Conservation (phyloP, 2,113 vertebrate species). For the Psettodes erumei region DNA sequence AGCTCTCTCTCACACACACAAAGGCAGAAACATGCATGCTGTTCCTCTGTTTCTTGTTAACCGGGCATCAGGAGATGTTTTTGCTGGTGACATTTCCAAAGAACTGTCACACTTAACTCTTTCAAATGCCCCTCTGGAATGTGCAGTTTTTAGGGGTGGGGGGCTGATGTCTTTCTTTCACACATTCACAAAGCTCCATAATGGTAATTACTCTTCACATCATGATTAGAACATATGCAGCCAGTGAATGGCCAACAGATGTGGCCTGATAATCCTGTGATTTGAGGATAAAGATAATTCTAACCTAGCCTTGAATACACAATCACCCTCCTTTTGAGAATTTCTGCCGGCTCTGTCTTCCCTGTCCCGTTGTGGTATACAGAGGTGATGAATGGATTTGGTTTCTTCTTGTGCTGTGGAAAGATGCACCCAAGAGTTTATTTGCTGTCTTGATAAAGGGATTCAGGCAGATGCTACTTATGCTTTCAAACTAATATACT, state of each 20-base stretch:
- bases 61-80: slow-evolving; percentile 67
- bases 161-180: slow-evolving; percentile 74
- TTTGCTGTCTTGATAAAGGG: slow-evolving; percentile 15
- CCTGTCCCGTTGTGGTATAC: slow-evolving; percentile 26
- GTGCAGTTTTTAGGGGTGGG: slow-evolving; percentile 46
- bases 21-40: slow-evolving; percentile 27
- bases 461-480: slow-evolving; percentile 12
- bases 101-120: slow-evolving; percentile 76
- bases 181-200: slow-evolving; percentile 76
- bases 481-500: slow-evolving; percentile 31
- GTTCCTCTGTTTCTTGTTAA: slow-evolving; percentile 80
- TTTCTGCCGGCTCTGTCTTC: slow-evolving; percentile 21
- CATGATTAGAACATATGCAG: slow-evolving; percentile 75
- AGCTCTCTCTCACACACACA: neutral
- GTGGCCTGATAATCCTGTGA: slow-evolving; percentile 75
- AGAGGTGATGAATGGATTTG: slow-evolving; percentile 18
- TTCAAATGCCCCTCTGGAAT: slow-evolving; percentile 74
- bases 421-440: slow-evolving; percentile 24
- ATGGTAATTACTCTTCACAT: slow-evolving; percentile 78
- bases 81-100: slow-evolving; percentile 77
- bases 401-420: slow-evolving; percentile 5
- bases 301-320: slow-evolving; percentile 70
- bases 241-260: slow-evolving; percentile 81
- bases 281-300: slow-evolving; percentile 69
- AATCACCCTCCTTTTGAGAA: slow-evolving; percentile 65